These are phyloP conservation scores for Allygus modestus DNA, from an alignment of 2,888 invertebrate genomes.

Conservation along the genomic window DNA sequence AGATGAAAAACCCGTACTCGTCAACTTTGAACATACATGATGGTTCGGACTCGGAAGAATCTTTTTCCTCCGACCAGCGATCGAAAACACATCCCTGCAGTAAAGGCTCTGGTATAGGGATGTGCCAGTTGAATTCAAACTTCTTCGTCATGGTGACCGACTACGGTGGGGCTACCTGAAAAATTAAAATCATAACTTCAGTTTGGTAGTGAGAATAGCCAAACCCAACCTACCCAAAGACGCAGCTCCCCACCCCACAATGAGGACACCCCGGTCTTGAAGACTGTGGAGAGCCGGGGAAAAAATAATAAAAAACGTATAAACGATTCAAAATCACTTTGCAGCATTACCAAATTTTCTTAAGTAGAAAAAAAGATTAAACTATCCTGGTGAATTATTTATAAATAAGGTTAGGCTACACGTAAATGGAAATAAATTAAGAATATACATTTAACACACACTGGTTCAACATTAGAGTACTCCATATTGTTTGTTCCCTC, in stretches of 20 bases:
- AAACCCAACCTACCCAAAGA: not conserved
- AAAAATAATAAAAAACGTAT: too few species aligned
- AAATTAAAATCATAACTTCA: not conserved
- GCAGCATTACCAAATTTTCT: too few species aligned
- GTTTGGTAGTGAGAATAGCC: not conserved
- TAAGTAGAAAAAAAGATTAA: too few species aligned
- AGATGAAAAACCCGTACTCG: slow-evolving; percentile 98
- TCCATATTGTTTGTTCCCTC: too few species aligned
- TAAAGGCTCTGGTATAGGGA: slow-evolving; percentile 93
- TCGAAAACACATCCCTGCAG: slow-evolving; percentile 94
- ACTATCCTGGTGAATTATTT: too few species aligned
- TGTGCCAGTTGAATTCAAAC: slow-evolving; percentile 99
- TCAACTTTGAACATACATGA: slow-evolving; percentile 96
- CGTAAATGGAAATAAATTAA: too few species aligned
- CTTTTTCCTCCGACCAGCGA: slow-evolving; percentile 98
- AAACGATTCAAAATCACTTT: too few species aligned
- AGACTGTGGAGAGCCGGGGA: too few species aligned
- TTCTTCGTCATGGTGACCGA: slow-evolving; percentile 92
- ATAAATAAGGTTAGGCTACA: too few species aligned
- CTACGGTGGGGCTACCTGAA: slow-evolving; percentile 26
- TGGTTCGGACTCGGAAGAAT: slow-evolving; percentile 92
- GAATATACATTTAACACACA: too few species aligned
- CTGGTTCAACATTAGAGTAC: too few species aligned
- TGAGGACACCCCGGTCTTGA: too few species aligned
- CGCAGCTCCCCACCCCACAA: not conserved